These are phyloP conservation scores for Drosophila monieri DNA, from an alignment of 2,888 invertebrate genomes.

Conservation along the genomic window DNA sequence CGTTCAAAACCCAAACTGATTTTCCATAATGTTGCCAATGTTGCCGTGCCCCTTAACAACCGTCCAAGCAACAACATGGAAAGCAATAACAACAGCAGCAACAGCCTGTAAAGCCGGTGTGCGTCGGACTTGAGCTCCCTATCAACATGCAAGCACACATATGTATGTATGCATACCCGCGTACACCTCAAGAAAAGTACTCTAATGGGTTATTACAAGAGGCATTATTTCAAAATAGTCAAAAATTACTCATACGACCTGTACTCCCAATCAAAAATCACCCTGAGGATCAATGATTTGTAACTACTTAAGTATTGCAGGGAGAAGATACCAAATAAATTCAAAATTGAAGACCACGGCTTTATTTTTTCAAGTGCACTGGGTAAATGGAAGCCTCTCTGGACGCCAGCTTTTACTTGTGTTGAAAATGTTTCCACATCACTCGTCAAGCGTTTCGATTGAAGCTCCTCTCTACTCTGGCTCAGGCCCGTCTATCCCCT, in stretches of 20 bases:
- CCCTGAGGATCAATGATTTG: too few relatives aligned
- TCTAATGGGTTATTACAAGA: background rate
- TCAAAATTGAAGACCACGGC: too few relatives aligned
- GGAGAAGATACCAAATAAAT: too few relatives aligned
- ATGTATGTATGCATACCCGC: constrained; percentile 21
- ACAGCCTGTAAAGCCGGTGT: constrained; percentile 77
- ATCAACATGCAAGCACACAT: constrained; percentile 37
- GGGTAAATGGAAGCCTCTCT: constrained; percentile 42
- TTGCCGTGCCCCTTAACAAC: constrained; percentile 76
- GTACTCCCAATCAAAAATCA: background rate
- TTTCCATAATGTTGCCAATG: constrained; percentile 73
- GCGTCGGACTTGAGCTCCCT: constrained; percentile 62
- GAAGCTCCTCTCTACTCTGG: constrained; percentile 43
- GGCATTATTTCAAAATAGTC: background rate
- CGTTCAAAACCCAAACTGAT: constrained; percentile 79
- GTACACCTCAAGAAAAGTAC: background rate
- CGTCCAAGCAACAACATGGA: constrained; percentile 46
- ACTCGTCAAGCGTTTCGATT: constrained; percentile 84
- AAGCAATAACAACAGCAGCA: constrained; percentile 56
- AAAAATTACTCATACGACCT: background rate
- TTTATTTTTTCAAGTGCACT: constrained; percentile 29
- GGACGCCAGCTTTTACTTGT: constrained; percentile 47
- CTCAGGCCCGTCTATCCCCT: constrained; percentile 48
- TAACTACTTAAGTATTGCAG: too few relatives aligned
- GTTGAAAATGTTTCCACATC: constrained; percentile 84